Percentiles rank a stretch among this genome's conserved stretches.
These are phyloP conservation scores for Montipora capricornis DNA, from an alignment of 64 coral and sea anemone genomes.

Conservation along the genomic window DNA sequence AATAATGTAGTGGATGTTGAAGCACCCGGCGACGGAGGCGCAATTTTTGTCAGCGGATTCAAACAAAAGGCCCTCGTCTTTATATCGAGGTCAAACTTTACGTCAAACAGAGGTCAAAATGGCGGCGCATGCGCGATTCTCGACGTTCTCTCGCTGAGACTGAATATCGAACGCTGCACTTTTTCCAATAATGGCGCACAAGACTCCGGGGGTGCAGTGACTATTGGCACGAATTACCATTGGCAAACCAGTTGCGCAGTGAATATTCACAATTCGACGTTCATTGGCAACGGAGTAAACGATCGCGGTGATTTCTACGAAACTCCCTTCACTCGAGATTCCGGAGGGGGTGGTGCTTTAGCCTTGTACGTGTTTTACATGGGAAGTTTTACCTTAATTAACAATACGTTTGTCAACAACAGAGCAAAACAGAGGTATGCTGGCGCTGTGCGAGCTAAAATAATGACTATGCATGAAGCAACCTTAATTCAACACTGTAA, in stretches of 20 bases:
- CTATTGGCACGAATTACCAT: background rate
- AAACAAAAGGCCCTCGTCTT: background rate
- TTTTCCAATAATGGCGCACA: background rate
- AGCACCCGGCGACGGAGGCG: background rate
- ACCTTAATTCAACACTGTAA: background rate
- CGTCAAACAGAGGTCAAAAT: background rate
- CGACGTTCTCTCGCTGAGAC: background rate
- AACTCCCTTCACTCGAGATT: background rate
- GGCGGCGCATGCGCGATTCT: conserved; percentile 18
- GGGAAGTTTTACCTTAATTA: background rate
- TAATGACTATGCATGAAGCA: background rate
- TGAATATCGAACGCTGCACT: conserved; percentile 8
- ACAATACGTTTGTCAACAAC: conserved; percentile 3
- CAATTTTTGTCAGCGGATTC: conserved; percentile 2
- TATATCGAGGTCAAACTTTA: conserved; percentile 14
- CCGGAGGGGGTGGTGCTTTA: background rate
- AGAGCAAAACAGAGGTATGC: background rate
- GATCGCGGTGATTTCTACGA: background rate
- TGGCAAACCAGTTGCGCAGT: background rate
- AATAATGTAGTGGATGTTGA: background rate
- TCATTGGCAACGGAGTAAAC: background rate
- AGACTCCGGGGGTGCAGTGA: background rate
- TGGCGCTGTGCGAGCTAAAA: background rate
- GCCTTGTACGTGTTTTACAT: background rate
- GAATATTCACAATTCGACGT: background rate